phyloP scores from a whole-genome alignment of 2,113 vertebrate species.

The Tachysurus fulvidraco region DNA sequence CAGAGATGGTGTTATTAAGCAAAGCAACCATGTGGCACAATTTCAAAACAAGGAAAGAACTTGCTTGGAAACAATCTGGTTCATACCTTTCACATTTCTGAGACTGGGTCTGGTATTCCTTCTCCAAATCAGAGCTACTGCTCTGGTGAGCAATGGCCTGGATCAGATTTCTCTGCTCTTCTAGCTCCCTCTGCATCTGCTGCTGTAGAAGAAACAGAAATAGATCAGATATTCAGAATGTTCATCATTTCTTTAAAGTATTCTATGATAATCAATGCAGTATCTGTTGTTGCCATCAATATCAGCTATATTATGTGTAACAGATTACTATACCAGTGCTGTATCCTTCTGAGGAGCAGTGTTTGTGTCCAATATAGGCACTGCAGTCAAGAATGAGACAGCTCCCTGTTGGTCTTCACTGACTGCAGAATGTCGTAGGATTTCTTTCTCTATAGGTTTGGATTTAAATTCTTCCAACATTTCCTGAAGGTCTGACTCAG shows the following conservation, averaged over 20 bases:
- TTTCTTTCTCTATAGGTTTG: slow-evolving; percentile 3
- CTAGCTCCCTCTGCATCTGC: slow-evolving; percentile 64
- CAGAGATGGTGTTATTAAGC: not conserved
- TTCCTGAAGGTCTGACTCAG: not conserved
- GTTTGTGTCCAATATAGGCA: not conserved
- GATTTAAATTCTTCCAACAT: slow-evolving; percentile 2
- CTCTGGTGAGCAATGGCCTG: slow-evolving; percentile 63
- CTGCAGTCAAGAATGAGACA: not conserved
- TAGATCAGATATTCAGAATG: not conserved
- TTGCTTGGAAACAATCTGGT: not conserved
- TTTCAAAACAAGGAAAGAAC: not conserved
- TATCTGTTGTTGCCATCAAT: not conserved
- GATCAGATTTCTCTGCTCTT: slow-evolving; percentile 70
- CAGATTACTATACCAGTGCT: not conserved
- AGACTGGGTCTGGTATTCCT: slow-evolving; percentile 30
- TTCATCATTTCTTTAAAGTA: not conserved
- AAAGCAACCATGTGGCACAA: too few species aligned
- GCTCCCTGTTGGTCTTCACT: slow-evolving; percentile 12
- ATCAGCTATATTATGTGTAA: not conserved
- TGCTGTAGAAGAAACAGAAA: slow-evolving; percentile 41
- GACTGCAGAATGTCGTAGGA: not conserved
- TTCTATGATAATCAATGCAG: not conserved
- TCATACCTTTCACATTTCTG: slow-evolving; percentile 47
- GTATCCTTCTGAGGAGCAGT: not conserved
- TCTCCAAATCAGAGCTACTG: slow-evolving; percentile 26